Evolutionary conservation across 1,140 invertebrate species (phyloP).

Genomic region (Meloidogyne exigua): DNA sequence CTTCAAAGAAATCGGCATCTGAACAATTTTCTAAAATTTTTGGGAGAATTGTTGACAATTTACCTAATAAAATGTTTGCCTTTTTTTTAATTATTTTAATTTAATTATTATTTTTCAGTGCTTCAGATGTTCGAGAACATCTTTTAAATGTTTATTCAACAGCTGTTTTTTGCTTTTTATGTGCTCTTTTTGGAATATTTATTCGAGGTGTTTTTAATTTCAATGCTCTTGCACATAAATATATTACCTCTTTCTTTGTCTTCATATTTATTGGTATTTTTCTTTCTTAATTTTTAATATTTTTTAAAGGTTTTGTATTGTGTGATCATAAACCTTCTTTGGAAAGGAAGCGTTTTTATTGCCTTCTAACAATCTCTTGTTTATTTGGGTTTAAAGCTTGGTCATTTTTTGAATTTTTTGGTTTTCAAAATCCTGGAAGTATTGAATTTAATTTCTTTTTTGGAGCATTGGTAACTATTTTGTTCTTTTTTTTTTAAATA

Average conservation of each 20-base stretch:
- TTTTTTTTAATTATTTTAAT: not conserved
- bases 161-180: slow-evolving; percentile 77
- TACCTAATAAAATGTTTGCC: not conserved
- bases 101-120: slow-evolving; percentile 65
- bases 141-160: slow-evolving; percentile 91
- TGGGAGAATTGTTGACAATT: not conserved
- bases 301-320: not conserved
- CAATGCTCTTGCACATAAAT: not conserved
- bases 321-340: not conserved
- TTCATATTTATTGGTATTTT: not conserved
- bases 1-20: not conserved
- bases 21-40: not conserved
- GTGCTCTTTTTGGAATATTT: slow-evolving; percentile 78
- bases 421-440: not conserved
- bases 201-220: slow-evolving; percentile 63
- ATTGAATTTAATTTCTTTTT: slow-evolving; percentile 6
- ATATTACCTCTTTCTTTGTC: not conserved
- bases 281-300: not conserved
- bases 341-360: not conserved
- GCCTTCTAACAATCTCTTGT: not conserved
- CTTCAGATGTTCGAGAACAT: slow-evolving; percentile 79
- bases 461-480: not conserved
- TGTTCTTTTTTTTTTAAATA: not conserved
- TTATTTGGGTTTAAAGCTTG: not conserved
- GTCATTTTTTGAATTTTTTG: slow-evolving; percentile 1